A percentile compares a stretch with the other conserved stretches of the same genome.
Conservation (phyloP, 2,888 invertebrate genomes). For the Podotricha telesiphe region DNA sequence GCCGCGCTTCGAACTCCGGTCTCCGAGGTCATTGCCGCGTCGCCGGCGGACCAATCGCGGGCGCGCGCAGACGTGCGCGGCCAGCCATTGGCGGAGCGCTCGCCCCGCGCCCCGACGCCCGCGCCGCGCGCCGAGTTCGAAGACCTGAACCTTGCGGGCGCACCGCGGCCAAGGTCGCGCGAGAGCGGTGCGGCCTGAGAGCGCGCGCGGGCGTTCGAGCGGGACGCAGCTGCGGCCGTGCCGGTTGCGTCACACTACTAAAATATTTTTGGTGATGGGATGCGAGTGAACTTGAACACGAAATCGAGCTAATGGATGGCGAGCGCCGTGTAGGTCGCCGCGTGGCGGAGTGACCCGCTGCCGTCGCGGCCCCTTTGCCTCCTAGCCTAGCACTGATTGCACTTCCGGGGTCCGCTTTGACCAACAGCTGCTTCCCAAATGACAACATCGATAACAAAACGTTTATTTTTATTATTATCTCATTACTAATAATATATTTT, state of each 20-base stretch:
- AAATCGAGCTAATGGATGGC: constrained; percentile 78
- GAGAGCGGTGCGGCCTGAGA: constrained; percentile 77
- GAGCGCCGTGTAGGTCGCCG: constrained; percentile 64
- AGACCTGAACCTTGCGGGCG: constrained; percentile 94
- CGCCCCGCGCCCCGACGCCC: constrained; percentile 72
- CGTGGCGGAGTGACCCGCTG: constrained; percentile 77
- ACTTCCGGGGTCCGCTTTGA: constrained; percentile 57
- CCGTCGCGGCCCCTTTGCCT: constrained; percentile 58
- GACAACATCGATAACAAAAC: constrained; percentile 4
- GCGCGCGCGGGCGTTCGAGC: constrained; percentile 64
- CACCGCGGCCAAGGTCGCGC: constrained; percentile 91
- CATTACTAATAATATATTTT: no score
- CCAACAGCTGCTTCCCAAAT: constrained; percentile 19
- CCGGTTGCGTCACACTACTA: constrained; percentile 81
- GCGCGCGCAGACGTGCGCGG: constrained; percentile 76
- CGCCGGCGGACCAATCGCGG: constrained; percentile 76
- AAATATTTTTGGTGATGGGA: constrained; percentile 84
- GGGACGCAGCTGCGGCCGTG: constrained; percentile 65
- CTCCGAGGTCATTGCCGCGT: constrained; percentile 93
- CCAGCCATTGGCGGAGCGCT: constrained; percentile 73
- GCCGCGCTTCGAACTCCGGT: constrained; percentile 91
- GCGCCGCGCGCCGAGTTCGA: constrained; percentile 85
- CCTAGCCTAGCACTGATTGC: constrained; percentile 57
- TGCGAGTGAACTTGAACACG: constrained; percentile 82
- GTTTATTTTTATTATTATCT: constrained; percentile 1